Evolutionary conservation across 1,140 invertebrate genomes (phyloP).

Genomic region (Formica exsecta): DNA sequence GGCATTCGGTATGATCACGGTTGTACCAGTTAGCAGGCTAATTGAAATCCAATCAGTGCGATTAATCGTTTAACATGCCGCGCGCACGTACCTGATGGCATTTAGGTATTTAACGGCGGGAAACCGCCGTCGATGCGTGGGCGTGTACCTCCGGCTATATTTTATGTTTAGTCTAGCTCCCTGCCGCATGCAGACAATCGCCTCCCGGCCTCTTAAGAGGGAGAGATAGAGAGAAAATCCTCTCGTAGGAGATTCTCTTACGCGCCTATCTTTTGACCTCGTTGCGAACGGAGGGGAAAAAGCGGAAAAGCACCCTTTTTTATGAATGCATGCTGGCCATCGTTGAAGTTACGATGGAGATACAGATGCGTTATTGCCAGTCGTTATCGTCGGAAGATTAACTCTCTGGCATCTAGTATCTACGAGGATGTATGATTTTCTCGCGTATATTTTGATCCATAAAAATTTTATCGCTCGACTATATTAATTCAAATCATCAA

Average conservation of each 20-base stretch:
- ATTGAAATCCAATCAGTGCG: slow-evolving; percentile 84
- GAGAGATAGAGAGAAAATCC: background rate
- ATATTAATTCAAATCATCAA: background rate
- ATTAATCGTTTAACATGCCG: slow-evolving; percentile 83
- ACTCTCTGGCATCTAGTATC: slow-evolving; percentile 21
- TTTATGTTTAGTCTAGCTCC: slow-evolving; percentile 79
- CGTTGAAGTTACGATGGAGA: slow-evolving; percentile 12
- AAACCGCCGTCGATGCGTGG: slow-evolving; percentile 76
- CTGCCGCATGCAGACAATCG: slow-evolving; percentile 78
- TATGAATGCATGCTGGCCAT: background rate
- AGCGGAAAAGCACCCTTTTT: background rate
- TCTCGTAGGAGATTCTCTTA: slow-evolving; percentile 19
- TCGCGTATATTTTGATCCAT: no score
- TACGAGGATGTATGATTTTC: background rate
- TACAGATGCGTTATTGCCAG: slow-evolving; percentile 42
- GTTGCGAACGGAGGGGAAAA: slow-evolving; percentile 21
- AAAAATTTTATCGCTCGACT: background rate
- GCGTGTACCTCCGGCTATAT: slow-evolving; percentile 81
- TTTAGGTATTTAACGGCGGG: slow-evolving; percentile 83
- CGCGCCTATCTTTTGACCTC: slow-evolving; percentile 44
- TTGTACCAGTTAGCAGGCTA: slow-evolving; percentile 80
- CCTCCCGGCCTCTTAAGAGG: slow-evolving; percentile 29
- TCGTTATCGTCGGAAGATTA: slow-evolving; percentile 5
- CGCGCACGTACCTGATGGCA: slow-evolving; percentile 72
- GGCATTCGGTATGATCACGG: slow-evolving; percentile 56